Percentiles rank a stretch among this genome's conserved stretches.
Conservation (phyloP, 2,113 vertebrate species). For the Nyctibius bracteatus region DNA sequence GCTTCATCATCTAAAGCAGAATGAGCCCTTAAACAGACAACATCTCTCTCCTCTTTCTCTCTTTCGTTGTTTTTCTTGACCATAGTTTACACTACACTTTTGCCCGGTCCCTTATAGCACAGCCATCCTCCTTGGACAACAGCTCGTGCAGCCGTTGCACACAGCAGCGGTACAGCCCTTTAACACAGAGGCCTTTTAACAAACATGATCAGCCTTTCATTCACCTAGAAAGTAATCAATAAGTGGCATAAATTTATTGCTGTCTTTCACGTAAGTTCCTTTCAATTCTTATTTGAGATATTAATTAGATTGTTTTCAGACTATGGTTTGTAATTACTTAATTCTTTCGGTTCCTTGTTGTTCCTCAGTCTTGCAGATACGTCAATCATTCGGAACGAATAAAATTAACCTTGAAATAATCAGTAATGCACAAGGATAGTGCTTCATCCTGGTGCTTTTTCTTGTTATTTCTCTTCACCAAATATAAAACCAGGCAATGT, state of each 20-base stretch:
- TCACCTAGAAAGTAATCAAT: not conserved
- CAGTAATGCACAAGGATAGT: not conserved
- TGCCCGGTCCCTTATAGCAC: not conserved
- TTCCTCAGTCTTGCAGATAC: not conserved
- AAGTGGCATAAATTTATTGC: not conserved
- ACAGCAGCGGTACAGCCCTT: not conserved
- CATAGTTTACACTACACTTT: not conserved
- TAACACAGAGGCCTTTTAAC: not conserved
- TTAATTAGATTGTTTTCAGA: not conserved
- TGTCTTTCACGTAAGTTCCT: not conserved
- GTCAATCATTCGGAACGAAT: fast-evolving
- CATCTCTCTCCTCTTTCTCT: not conserved
- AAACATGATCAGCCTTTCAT: not conserved
- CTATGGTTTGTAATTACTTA: not conserved
- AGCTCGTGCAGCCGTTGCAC: fast-evolving
- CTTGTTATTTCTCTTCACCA: conserved; percentile 1
- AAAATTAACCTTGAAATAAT: not conserved
- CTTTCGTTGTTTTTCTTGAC: not conserved
- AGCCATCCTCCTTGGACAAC: not conserved
- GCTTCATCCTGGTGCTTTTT: not conserved
- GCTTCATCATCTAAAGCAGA: not conserved
- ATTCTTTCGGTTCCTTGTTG: not conserved
- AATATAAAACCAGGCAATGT: not conserved
- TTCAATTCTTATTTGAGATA: not conserved
- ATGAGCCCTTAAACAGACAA: not conserved